phyloP scores from a whole-genome alignment of 1,140 invertebrate species.

The Drosophila kohkoa region DNA sequence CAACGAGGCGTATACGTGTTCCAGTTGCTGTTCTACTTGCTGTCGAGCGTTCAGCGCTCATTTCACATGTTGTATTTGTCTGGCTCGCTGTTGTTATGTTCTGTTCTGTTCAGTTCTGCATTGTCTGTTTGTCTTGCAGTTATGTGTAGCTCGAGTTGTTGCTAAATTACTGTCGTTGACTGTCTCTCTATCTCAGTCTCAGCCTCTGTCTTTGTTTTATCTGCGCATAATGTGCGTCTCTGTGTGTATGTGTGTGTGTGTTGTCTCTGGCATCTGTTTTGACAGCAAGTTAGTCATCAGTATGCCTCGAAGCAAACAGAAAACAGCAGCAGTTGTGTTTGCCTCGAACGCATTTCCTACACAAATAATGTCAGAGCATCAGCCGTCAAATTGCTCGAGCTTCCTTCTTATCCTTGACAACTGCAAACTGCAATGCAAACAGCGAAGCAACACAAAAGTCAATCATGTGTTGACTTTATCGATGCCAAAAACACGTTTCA shows the following conservation, averaged over 20 bases:
- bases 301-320: slow-evolving; percentile 38
- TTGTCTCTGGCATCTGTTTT: slow-evolving; percentile 58
- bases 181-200: slow-evolving; percentile 44
- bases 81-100: neutral
- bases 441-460: slow-evolving; percentile 23
- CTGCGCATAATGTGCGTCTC: slow-evolving; percentile 11
- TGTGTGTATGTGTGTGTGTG: neutral
- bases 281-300: slow-evolving; percentile 73
- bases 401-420: slow-evolving; percentile 33
- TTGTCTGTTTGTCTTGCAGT: slow-evolving; percentile 69
- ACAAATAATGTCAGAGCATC: slow-evolving; percentile 60
- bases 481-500: slow-evolving; percentile 44
- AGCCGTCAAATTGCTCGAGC: slow-evolving; percentile 7
- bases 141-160: slow-evolving; percentile 64
- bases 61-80: slow-evolving; percentile 58
- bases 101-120: neutral
- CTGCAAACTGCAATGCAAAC: slow-evolving; percentile 33
- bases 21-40: slow-evolving; percentile 42
- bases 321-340: slow-evolving; percentile 46
- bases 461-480: slow-evolving; percentile 20
- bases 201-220: slow-evolving; percentile 53
- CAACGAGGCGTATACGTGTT: slow-evolving; percentile 64
- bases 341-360: slow-evolving; percentile 73
- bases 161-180: slow-evolving; percentile 68
- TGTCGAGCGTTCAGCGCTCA: slow-evolving; percentile 57